Base-by-base conservation (phyloP, 1,140 invertebrate species). In the Antheraea pernyi region DNA sequence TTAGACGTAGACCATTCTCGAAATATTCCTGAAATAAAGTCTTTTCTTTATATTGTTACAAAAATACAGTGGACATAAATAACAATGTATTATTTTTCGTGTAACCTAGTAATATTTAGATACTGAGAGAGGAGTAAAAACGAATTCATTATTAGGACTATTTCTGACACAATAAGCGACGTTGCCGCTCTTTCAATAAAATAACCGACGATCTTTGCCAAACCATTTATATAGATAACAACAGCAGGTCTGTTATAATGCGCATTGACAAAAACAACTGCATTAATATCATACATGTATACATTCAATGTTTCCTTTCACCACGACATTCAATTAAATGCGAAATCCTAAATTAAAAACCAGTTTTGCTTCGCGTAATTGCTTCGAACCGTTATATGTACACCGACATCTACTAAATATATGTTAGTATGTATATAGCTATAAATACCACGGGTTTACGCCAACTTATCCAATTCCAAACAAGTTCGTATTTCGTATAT, bases 401-500 rank as follows among this genome's bases (percentile, higher is more conserved):
- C 39, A 22, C 59, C 10, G 60, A 61, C 10, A 61, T 13, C 22
- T 60, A 60, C 16, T 60, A 10, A 19, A 18, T 60, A 22, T 60
- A 60, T 22, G 19, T 19, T 60, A 60, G 8, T 60, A 22, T 19
- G 8, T 22, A 18, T 59, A 60, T 60, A 19, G 22, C 6, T 60
- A 60, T 60, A 22, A 22, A 22, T 60, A 19, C 59, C 59, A 60
- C 59, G 46, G 62, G 69, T 73, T 72, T 71, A 72, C 69, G 71
- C 68, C 61, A 63, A 63, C 72, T 72, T 78, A 70, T 71, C 71
- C 78, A 79, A 77, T 79, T 73, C 75, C 75, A 80, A 77, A 73
- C 74, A 77, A 75, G 78, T 77, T 77, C 74, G 78, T 76, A 80
- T 70, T 80, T 77, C 72, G 78, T 75, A 75, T 80, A 76, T 77